These are phyloP conservation scores for Sycophaga agraensis DNA, from an alignment of 1,140 invertebrate species.

Conservation along the genomic window DNA sequence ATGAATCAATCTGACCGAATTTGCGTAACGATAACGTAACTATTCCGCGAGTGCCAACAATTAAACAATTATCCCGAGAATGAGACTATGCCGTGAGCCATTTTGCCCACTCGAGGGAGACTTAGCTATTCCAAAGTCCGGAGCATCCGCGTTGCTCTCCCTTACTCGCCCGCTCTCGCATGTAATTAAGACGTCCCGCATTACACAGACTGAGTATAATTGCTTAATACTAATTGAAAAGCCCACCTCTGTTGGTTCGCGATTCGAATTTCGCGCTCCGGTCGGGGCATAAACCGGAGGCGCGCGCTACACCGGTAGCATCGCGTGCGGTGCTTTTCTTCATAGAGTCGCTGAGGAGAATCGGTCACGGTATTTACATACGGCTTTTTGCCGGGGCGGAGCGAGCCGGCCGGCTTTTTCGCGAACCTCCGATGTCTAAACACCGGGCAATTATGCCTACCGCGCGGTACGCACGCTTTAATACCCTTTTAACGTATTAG, in stretches of 20 bases:
- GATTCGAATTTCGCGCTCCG: constrained; percentile 19
- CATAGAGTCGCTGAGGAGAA: background rate
- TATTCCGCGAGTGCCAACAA: too few relatives aligned
- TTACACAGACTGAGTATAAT: constrained; percentile 15
- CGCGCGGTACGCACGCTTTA: too few relatives aligned
- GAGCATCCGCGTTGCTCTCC: background rate
- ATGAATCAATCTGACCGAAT: too few relatives aligned
- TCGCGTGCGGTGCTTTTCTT: background rate
- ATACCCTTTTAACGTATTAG: too few relatives aligned
- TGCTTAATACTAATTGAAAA: constrained; percentile 25
- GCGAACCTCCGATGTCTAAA: background rate
- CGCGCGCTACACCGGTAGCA: too few relatives aligned
- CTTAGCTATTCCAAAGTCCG: too few relatives aligned
- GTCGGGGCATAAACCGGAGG: too few relatives aligned
- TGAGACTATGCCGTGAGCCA: too few relatives aligned
- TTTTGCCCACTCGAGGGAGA: too few relatives aligned
- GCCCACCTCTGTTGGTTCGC: background rate
- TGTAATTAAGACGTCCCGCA: constrained; percentile 22
- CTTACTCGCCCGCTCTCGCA: background rate
- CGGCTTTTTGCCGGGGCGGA: background rate
- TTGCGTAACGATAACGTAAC: too few relatives aligned
- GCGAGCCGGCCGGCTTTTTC: too few relatives aligned
- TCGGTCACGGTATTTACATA: constrained; percentile 21
- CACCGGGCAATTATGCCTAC: background rate
- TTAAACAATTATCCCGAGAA: too few relatives aligned